Evolutionary conservation across 2,797 vertebrate species (phyloP), one percentile per base, ranked within the genome.

Genomic region (Pangasius mekongensis): DNA sequence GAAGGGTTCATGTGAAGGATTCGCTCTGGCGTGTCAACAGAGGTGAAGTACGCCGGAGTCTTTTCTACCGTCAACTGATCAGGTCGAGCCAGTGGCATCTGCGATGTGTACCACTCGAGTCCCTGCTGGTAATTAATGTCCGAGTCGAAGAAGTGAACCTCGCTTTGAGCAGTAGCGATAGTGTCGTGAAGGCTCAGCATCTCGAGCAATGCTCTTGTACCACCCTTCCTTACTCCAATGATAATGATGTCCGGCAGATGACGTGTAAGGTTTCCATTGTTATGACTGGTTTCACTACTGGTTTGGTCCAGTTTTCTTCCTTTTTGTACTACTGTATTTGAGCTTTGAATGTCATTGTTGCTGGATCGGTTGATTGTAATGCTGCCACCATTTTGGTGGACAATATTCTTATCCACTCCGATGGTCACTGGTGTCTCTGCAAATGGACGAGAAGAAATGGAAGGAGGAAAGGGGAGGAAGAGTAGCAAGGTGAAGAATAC

Each of bases 61-160:
- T 99, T 99, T 93, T 99, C 98, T 89, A 98, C 97, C 0, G 98
- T 99, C 89, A 98, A 94, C 94, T 99, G 98, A 77, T 95, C 93
- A 0, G 97, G 96, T 82, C 90, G 92, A 0, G 97, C 96, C 84
- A 96, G 95, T 0, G 98, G 98, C 98, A 99, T 99, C 95, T 99
- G 98, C 92, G 96, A 95, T 13, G 95, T 92, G 89, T 99, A 99
- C 98, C 98, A 99, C 11, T 95, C 88, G 93, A 97, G 91, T 88
- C 98, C 98, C 80, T 95, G 97, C 93, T 95, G 93, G 86, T 97
- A 99, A 91, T 98, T 97, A 84, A 96, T 97, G 94, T 99, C 98
- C 97, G 97, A 98, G 94, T 99, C 98, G 16, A 99, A 99, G 94
- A 99, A 99, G 94, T 99, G 98, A 84, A 99, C 97, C 95, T 99